Conservation (phyloP, 2,797 vertebrate genomes). For the Sphenopsis melanotis region DNA sequence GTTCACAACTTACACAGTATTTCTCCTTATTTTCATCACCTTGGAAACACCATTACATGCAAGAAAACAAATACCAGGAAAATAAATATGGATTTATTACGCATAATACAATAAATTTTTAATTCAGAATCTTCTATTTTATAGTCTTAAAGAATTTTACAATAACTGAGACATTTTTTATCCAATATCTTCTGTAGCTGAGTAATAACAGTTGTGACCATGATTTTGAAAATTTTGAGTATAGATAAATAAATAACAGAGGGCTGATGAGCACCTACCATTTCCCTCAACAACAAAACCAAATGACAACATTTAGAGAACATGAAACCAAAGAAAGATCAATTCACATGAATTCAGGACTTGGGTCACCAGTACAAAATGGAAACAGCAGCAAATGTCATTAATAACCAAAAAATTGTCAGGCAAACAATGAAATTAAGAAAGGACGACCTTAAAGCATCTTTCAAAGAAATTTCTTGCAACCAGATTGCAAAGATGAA, state of each 20-base stretch:
- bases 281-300: background rate
- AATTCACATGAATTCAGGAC: background rate
- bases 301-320: background rate
- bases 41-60: slow-evolving; percentile 55
- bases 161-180: background rate
- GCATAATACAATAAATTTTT: background rate
- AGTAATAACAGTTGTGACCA: background rate
- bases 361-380: background rate
- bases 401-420: background rate
- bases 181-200: background rate
- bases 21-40: slow-evolving; percentile 48
- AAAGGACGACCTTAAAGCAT: background rate
- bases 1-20: background rate
- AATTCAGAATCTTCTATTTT: background rate
- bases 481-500: background rate
- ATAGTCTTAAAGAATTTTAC: background rate
- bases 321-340: background rate
- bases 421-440: background rate
- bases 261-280: background rate
- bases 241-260: background rate
- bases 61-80: slow-evolving; percentile 11
- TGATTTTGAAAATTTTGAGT: background rate
- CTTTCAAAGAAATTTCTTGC: background rate
- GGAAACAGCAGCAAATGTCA: background rate
- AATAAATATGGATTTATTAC: background rate